These are phyloP conservation scores for Odocoileus hemionus DNA, from an alignment of 2,113 vertebrate species.

Conservation along the genomic window DNA sequence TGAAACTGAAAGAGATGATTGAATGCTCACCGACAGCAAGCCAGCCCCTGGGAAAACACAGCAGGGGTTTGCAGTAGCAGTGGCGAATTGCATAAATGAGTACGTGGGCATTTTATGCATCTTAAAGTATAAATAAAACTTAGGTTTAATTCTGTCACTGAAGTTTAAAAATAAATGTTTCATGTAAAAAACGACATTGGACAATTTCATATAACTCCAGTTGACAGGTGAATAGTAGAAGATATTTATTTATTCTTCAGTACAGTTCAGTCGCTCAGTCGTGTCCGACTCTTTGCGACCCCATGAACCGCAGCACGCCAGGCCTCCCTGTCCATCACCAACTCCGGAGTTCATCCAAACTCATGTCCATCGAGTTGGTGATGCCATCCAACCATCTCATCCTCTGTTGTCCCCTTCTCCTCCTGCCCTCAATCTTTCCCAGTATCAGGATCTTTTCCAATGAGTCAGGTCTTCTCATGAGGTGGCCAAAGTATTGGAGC, in stretches of 20 bases:
- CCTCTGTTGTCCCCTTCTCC: neutral
- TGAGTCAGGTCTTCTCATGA: neutral
- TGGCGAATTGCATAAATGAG: constrained; percentile 75
- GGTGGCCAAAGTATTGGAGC: neutral
- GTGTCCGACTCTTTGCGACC: neutral
- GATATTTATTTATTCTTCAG: neutral
- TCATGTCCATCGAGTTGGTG: neutral
- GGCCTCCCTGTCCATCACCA: neutral
- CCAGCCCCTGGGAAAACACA: neutral
- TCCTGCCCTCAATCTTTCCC: neutral
- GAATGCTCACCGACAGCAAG: neutral
- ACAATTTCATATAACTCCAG: constrained; percentile 21
- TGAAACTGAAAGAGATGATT: neutral
- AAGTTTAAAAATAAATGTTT: constrained; percentile 62
- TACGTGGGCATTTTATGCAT: constrained; percentile 66
- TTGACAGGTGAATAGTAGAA: neutral
- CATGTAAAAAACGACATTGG: neutral
- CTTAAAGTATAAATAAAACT: constrained; percentile 72
- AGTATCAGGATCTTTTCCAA: neutral
- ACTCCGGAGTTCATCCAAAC: fast-evolving
- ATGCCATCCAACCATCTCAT: neutral
- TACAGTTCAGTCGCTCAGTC: neutral
- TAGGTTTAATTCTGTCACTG: constrained; percentile 67
- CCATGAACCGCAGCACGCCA: neutral
- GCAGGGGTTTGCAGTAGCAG: neutral